A percentile compares a stretch with the other conserved stretches of the same genome.
Evolutionary conservation across 2,797 vertebrate species (phyloP).

Genomic region (Gobio occitaniae): DNA sequence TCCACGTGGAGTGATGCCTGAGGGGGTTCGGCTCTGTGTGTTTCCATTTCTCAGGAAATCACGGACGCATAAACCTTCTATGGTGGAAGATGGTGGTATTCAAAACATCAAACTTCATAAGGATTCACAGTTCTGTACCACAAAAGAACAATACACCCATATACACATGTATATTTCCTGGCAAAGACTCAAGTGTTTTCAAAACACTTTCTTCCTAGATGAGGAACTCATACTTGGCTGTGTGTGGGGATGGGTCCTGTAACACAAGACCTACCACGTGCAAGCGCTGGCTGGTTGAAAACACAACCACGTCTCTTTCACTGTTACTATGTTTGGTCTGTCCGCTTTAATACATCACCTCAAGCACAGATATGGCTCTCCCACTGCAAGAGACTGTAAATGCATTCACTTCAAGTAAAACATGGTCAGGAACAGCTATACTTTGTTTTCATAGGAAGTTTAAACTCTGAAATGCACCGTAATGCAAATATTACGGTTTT

Average conservation of each 20-base stretch:
- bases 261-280: constrained; percentile 19
- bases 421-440: neutral
- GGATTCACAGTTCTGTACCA: neutral
- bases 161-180: neutral
- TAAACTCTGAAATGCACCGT: neutral
- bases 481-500: neutral
- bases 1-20: constrained; percentile 19
- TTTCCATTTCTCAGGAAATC: constrained; percentile 21
- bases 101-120: neutral
- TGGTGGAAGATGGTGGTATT: neutral
- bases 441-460: neutral
- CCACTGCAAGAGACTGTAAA: constrained; percentile 4
- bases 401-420: constrained; percentile 16
- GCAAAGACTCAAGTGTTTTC: neutral
- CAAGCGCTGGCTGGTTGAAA: neutral
- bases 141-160: neutral
- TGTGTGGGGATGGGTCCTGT: constrained; percentile 23
- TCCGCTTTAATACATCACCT: neutral
- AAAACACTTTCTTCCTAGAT: constrained; percentile 19
- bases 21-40: neutral
- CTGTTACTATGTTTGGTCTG: constrained; percentile 15
- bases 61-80: neutral
- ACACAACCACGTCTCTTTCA: constrained; percentile 13
- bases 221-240: constrained; percentile 24
- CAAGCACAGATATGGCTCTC: neutral